These are phyloP conservation scores for Lycaon pictus DNA, from an alignment of 2,113 vertebrate species.

Conservation along the genomic window DNA sequence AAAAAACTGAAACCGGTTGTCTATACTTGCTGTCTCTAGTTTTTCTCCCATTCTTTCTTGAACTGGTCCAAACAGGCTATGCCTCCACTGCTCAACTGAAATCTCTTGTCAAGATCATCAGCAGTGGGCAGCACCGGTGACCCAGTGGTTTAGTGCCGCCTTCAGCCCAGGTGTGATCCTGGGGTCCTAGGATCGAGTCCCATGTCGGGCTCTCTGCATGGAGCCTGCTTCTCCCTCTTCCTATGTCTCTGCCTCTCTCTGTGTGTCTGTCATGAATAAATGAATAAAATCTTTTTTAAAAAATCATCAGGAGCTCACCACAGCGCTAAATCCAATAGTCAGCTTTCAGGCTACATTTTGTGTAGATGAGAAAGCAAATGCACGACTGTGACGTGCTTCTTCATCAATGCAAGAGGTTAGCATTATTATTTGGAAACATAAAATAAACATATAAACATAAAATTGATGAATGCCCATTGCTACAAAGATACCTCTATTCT, in stretches of 20 bases:
- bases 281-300: background rate
- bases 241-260: no score
- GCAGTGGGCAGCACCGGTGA: no score
- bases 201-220: no score
- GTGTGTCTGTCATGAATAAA: no score
- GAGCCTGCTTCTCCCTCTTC: no score
- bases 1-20: background rate
- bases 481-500: background rate
- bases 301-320: background rate
- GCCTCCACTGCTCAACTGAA: background rate
- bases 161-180: no score
- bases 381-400: background rate
- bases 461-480: background rate
- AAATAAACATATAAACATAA: background rate
- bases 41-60: background rate
- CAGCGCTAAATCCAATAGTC: background rate
- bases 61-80: background rate
- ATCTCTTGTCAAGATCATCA: background rate
- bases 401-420: background rate
- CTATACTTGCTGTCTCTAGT: background rate
- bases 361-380: background rate
- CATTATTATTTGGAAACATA: background rate
- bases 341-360: background rate
- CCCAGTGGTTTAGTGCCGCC: no score
- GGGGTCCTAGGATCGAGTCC: no score